Base-by-base conservation (phyloP, 1,140 invertebrate species). In the Anastrepha obliqua region DNA sequence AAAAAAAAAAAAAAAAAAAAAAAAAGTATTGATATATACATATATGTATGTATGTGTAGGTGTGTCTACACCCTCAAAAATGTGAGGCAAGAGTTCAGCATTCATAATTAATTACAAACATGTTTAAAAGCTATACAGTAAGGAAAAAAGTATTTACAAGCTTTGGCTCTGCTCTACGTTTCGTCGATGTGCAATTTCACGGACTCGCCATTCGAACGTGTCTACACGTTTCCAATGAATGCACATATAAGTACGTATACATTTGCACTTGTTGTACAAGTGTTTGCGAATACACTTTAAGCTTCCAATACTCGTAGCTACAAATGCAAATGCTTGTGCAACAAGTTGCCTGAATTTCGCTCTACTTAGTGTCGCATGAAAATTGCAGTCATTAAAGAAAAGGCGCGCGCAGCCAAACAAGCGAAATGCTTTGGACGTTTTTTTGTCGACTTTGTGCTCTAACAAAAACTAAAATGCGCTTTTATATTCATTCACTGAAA, bases 401-500 rank as follows among this genome's bases (percentile, higher is more conserved):
- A 74, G 70, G 47, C 11, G 70, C 60, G 4, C 60, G n/a, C 60
- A 62, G 13, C 13, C 70, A 47, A 74, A 74, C 70, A 47, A 74
- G 39, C 70, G 47, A 74, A 74, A 42, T 47, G 17, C 7, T 74
- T 44, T 47, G 39, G 29, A 74, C 5, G 4, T 62, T 8, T 17
- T 62, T n/a, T 62, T 62, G 4, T 20, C 64, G 7, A 2, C 29
- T 67, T n/a, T 74, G 3, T 8, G 1, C 70, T 74, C 29, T 47
- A 13, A 5, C 29, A 3, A 13, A 13, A 47, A 74, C 70, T 44
- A 2, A 74, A 74, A 74, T 74, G 17, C 42, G 74, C 44, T 81
- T 74, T 47, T 47, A 42, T 74, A 74, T 74, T 47, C 67, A 44
- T 62, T 81, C 74, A 81, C 44, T 44, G 11, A 74, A 74, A 81